Percentiles rank a stretch among this genome's conserved stretches.
phyloP scores from a whole-genome alignment of 1,140 invertebrate genomes.

The Drosophila littoralis region DNA sequence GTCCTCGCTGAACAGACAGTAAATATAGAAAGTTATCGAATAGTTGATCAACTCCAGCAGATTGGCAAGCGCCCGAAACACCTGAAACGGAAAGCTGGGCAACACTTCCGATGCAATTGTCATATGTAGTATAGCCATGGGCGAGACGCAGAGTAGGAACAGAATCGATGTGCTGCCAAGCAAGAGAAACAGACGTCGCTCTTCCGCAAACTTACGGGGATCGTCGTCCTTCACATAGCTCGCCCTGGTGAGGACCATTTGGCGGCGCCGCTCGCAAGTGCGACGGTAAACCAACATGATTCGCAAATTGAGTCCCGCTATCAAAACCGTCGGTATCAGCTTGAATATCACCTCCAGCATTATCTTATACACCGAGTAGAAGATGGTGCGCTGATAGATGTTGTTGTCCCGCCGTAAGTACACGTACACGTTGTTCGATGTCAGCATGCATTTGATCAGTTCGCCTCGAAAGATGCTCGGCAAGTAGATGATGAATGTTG shows the following conservation, averaged over 20 bases:
- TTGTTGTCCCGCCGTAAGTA: constrained; percentile 87
- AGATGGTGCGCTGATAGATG: constrained; percentile 85
- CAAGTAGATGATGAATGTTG: constrained; percentile 88
- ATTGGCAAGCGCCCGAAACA: constrained; percentile 90
- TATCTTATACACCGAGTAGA: constrained; percentile 87
- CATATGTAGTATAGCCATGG: constrained; percentile 90
- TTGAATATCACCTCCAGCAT: constrained; percentile 88
- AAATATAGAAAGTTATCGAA: constrained; percentile 92
- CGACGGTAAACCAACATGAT: constrained; percentile 89
- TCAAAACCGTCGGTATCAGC: constrained; percentile 88
- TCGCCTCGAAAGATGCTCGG: constrained; percentile 88
- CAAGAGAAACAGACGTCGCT: constrained; percentile 88
- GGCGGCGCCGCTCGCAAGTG: constrained; percentile 87
- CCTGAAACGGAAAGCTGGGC: constrained; percentile 88
- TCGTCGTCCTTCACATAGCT: constrained; percentile 86
- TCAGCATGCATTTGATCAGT: constrained; percentile 86
- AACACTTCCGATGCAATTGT: constrained; percentile 88
- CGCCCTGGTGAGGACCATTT: constrained; percentile 87
- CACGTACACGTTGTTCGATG: constrained; percentile 85
- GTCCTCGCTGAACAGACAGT: constrained; percentile 91
- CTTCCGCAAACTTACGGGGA: constrained; percentile 89
- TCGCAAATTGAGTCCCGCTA: constrained; percentile 88
- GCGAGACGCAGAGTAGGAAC: constrained; percentile 90
- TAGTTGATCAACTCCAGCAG: constrained; percentile 91
- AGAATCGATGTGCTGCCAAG: constrained; percentile 90